phyloP scores from a whole-genome alignment of 2,888 invertebrate genomes.

The Oxyteleia sp. region DNA sequence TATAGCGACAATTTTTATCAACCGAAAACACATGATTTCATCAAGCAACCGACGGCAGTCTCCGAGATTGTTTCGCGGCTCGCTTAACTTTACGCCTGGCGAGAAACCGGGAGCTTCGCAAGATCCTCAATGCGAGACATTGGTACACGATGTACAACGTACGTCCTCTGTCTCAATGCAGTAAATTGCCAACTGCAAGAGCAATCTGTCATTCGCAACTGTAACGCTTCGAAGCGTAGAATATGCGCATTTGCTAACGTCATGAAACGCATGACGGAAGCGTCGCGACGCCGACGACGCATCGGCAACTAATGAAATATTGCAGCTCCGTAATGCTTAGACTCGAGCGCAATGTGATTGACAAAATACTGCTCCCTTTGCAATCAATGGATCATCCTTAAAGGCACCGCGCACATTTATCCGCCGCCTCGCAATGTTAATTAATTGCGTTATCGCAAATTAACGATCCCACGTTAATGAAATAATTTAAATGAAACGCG shows the following conservation, averaged over 20 bases:
- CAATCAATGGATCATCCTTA: constrained; percentile 6
- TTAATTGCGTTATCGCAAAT: constrained; percentile 2
- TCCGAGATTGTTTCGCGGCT: constrained; percentile 71
- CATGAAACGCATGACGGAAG: constrained; percentile 72
- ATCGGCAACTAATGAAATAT: constrained; percentile 70
- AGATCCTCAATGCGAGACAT: constrained; percentile 72
- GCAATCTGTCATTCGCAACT: constrained; percentile 74
- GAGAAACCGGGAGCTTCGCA: constrained; percentile 68
- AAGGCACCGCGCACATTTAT: not conserved
- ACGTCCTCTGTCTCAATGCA: constrained; percentile 71
- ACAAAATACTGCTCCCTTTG: constrained; percentile 2
- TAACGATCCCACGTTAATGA: not conserved
- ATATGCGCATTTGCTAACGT: constrained; percentile 74
- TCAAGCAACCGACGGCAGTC: constrained; percentile 50
- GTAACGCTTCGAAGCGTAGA: constrained; percentile 73
- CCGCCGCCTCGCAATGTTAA: not conserved
- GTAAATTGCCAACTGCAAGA: constrained; percentile 74
- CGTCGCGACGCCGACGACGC: constrained; percentile 63
- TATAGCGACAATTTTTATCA: constrained; percentile 17
- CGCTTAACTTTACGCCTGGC: constrained; percentile 74
- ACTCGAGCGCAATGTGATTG: constrained; percentile 14
- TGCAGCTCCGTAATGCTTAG: constrained; percentile 21
- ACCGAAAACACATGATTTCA: constrained; percentile 58
- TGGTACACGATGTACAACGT: constrained; percentile 70
- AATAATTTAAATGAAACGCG: constrained; percentile 16